A percentile compares a stretch with the other conserved stretches of the same genome.
These are phyloP conservation scores for Caenorhabditis macrosperma DNA, from an alignment of 2,888 invertebrate species.

Conservation along the genomic window DNA sequence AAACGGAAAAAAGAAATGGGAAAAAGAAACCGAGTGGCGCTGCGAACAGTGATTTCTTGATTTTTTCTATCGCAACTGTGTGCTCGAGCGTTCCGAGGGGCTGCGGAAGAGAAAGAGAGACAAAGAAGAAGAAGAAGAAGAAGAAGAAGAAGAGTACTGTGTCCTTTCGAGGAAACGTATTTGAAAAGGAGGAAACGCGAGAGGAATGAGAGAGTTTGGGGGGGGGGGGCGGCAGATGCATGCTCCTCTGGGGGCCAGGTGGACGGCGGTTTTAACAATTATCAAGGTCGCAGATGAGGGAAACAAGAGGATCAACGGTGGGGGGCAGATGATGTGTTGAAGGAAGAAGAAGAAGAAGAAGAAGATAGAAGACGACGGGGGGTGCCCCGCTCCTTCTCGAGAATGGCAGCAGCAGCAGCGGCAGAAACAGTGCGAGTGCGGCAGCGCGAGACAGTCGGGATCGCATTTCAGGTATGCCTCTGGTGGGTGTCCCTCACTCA, in stretches of 20 bases:
- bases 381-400: neutral
- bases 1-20: neutral
- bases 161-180: neutral
- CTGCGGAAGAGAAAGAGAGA: slow-evolving; percentile 3
- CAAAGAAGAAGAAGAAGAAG: slow-evolving; percentile 1
- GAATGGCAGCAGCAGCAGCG: too few species aligned
- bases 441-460: slow-evolving; percentile 9
- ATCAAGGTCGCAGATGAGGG: neutral
- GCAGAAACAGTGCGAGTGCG: neutral
- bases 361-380: slow-evolving; percentile 1
- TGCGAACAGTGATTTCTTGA: slow-evolving; percentile 10
- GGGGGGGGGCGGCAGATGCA: slow-evolving; percentile 1
- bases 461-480: slow-evolving; percentile 53
- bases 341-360: neutral
- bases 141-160: neutral
- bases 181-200: neutral
- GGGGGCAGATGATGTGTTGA: too few species aligned
- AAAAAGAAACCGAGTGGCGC: neutral
- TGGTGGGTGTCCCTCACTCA: slow-evolving; percentile 4
- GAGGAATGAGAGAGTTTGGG: slow-evolving; percentile 15
- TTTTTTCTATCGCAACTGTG: neutral
- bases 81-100: slow-evolving; percentile 1
- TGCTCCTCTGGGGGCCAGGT: neutral
- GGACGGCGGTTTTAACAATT: neutral
- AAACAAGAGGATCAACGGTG: slow-evolving; percentile 3